Percentiles rank a stretch among this genome's conserved stretches.
Evolutionary conservation across 2,888 invertebrate genomes (phyloP).

Genomic region (Endomychus coccineus): DNA sequence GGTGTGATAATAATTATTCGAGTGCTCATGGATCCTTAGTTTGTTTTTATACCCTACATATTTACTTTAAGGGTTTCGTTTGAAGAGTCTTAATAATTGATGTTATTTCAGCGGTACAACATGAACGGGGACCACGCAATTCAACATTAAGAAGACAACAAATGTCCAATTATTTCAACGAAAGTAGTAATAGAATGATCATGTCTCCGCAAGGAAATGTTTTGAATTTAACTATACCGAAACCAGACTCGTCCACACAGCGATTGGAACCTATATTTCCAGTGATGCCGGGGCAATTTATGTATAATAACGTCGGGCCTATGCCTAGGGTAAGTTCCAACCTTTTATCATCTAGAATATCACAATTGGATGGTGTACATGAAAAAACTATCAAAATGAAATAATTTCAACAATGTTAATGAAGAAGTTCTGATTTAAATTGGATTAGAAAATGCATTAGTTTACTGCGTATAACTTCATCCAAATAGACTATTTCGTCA

Average conservation of each 20-base stretch:
- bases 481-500: no score
- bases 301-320: slow-evolving; percentile 21
- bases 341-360: no score
- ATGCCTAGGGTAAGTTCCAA: slow-evolving; percentile 29
- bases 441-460: no score
- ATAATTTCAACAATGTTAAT: no score
- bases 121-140: slow-evolving; percentile 94
- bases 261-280: slow-evolving; percentile 26
- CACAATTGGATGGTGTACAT: no score
- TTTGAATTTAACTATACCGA: slow-evolving; percentile 48
- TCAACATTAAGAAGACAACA: slow-evolving; percentile 92
- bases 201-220: slow-evolving; percentile 36
- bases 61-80: background rate
- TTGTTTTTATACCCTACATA: slow-evolving; percentile 17
- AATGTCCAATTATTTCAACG: slow-evolving; percentile 77
- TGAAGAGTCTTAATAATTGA: background rate
- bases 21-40: slow-evolving; percentile 16
- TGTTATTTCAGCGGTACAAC: slow-evolving; percentile 79
- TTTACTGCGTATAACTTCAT: no score
- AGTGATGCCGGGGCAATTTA: slow-evolving; percentile 24
- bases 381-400: no score
- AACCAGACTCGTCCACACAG: slow-evolving; percentile 31
- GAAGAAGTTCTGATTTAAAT: no score
- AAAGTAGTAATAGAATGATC: slow-evolving; percentile 40
- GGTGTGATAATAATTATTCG: slow-evolving; percentile 27